Percentiles rank a stretch among this genome's conserved stretches.
Evolutionary conservation across 2,797 vertebrate genomes (phyloP).

Genomic region (Myioborus melanocephalus): DNA sequence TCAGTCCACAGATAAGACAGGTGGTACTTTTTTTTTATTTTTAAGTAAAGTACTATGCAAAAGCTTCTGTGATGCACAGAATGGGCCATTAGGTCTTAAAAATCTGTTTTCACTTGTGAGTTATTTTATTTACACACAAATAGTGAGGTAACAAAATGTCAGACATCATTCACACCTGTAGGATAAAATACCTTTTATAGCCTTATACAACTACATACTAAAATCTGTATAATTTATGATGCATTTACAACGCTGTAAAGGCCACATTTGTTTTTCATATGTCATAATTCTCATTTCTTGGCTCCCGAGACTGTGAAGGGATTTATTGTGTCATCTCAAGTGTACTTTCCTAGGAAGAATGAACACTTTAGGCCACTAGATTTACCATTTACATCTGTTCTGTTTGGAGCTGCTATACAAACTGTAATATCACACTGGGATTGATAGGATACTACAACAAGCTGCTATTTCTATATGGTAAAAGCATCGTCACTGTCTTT

Average conservation of each 20-base stretch:
- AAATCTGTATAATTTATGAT: conserved; percentile 52
- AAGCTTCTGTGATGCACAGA: not conserved
- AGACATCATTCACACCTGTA: conserved; percentile 21
- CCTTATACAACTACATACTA: conserved; percentile 22
- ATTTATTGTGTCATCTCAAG: conserved; percentile 68
- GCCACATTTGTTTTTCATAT: conserved; percentile 53
- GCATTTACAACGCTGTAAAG: conserved; percentile 9
- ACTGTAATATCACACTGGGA: not conserved
- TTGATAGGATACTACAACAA: not conserved
- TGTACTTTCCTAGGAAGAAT: conserved; percentile 34
- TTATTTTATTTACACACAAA: conserved; percentile 44
- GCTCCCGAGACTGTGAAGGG: not conserved
- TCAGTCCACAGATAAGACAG: not conserved
- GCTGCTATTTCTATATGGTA: not conserved
- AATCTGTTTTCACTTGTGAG: not conserved
- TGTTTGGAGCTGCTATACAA: not conserved
- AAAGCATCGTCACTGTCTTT: not conserved
- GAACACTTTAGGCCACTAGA: not conserved
- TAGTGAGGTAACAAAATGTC: conserved; percentile 7
- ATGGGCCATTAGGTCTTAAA: not conserved
- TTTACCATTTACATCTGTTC: conserved; percentile 10
- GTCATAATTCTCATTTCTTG: conserved; percentile 49
- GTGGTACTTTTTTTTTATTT: not conserved
- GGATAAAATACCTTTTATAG: conserved; percentile 49
- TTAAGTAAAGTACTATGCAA: not conserved